Conservation (phyloP, 2,888 invertebrate genomes). For the Sinohyriopsis cumingii region DNA sequence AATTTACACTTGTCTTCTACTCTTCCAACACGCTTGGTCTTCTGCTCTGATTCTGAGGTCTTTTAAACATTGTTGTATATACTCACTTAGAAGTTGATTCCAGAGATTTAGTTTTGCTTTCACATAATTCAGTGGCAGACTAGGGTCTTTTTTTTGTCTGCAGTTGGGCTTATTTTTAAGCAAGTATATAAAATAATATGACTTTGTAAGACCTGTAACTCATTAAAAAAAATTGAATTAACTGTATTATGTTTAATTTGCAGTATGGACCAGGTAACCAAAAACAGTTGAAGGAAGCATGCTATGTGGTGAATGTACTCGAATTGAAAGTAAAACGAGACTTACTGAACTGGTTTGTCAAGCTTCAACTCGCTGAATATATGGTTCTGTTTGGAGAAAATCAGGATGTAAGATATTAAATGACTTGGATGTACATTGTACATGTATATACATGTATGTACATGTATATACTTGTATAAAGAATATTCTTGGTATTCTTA, state of each 20-base stretch:
- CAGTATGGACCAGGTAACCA: constrained; percentile 71
- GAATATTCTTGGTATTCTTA: too few species aligned
- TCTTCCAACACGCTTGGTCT: too few species aligned
- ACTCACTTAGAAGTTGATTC: too few species aligned
- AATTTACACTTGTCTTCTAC: too few species aligned
- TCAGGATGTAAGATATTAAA: constrained; percentile 81
- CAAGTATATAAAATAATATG: too few species aligned
- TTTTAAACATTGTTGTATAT: too few species aligned
- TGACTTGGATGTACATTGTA: too few species aligned
- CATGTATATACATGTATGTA: not conserved
- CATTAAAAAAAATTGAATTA: not conserved
- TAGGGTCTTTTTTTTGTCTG: too few species aligned
- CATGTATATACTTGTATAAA: not conserved
- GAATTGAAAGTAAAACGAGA: constrained; percentile 90
- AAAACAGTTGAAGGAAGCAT: constrained; percentile 79
- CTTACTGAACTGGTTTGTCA: constrained; percentile 91
- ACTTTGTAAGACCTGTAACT: not conserved
- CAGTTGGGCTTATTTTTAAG: too few species aligned
- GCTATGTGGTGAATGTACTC: constrained; percentile 87
- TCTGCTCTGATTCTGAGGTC: too few species aligned
- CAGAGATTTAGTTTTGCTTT: too few species aligned
- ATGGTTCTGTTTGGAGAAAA: constrained; percentile 93
- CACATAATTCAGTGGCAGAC: too few species aligned
- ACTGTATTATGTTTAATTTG: constrained; percentile 16
- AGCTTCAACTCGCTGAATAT: constrained; percentile 91